These are phyloP conservation scores for Acrocyrtus sp. DNA, from an alignment of 2,888 invertebrate genomes.

Conservation along the genomic window DNA sequence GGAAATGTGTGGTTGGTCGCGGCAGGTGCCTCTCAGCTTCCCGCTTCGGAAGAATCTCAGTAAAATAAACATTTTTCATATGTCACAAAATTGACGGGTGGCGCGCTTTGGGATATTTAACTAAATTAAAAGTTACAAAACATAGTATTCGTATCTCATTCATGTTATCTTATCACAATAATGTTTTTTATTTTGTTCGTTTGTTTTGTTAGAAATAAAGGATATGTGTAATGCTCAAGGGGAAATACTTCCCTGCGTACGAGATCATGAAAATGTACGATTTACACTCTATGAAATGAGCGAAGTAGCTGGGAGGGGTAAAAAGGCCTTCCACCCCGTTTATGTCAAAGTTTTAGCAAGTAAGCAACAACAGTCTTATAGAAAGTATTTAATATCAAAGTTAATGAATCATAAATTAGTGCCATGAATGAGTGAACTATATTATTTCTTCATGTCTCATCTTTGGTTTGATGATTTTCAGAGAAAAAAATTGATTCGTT, in stretches of 20 bases:
- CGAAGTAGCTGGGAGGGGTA: background rate
- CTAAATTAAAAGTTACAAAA: background rate
- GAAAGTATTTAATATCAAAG: too few relatives aligned
- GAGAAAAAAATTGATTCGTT: slow-evolving; percentile 28
- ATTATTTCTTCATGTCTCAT: background rate
- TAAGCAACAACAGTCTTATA: slow-evolving; percentile 2
- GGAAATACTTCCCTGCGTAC: background rate
- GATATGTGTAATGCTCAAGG: slow-evolving; percentile 8
- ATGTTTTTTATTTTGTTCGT: background rate
- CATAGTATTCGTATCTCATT: background rate
- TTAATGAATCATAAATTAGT: too few relatives aligned
- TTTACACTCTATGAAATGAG: slow-evolving; percentile 13
- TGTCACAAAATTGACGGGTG: too few relatives aligned
- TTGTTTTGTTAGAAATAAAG: background rate
- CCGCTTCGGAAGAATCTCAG: background rate
- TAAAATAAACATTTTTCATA: background rate
- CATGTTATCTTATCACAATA: background rate
- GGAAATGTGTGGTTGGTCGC: slow-evolving; percentile 20
- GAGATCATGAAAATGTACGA: background rate
- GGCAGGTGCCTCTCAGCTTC: background rate
- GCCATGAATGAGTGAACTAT: background rate
- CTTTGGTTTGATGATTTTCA: background rate
- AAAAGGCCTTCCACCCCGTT: slow-evolving; percentile 3
- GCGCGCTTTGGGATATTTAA: background rate
- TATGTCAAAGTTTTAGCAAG: slow-evolving; percentile 31